phyloP scores from a whole-genome alignment of 2,113 vertebrate genomes.

The Rissa tridactyla region DNA sequence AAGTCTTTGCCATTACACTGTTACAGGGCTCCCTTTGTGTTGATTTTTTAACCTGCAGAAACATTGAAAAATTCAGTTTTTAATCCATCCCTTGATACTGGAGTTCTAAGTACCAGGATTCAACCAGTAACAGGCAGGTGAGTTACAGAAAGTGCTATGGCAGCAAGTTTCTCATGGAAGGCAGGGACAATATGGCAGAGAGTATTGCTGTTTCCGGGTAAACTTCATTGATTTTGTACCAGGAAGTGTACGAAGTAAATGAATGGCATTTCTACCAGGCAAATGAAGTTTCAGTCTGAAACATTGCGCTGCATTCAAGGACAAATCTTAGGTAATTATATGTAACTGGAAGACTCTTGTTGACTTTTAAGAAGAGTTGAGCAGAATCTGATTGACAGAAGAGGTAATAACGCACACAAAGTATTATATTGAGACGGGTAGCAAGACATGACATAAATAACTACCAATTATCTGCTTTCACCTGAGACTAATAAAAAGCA shows the following conservation, averaged over 20 bases:
- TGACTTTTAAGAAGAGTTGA: not conserved
- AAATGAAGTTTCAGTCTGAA: not conserved
- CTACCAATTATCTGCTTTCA: constrained; percentile 1
- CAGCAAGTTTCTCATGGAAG: not conserved
- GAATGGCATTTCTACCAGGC: not conserved
- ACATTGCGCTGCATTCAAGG: not conserved
- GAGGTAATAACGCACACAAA: not conserved
- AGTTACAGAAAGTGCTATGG: not conserved
- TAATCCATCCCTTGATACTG: not conserved
- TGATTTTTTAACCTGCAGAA: not conserved
- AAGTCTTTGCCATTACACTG: not conserved
- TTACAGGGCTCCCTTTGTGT: not conserved
- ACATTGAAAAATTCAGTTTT: not conserved
- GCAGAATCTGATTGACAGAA: not conserved
- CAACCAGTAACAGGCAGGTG: not conserved
- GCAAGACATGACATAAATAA: not conserved
- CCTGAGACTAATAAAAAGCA: constrained; percentile 15
- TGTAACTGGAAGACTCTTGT: not conserved
- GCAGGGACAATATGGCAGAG: rapidly evolving
- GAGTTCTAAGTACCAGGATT: not conserved
- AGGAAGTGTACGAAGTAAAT: not conserved
- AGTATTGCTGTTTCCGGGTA: not conserved
- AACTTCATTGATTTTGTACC: not conserved
- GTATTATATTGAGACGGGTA: not conserved
- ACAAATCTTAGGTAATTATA: not conserved